A percentile compares a stretch with the other conserved stretches of the same genome.
Evolutionary conservation across 2,113 vertebrate species (phyloP).

Genomic region (Megaceryle maxima): DNA sequence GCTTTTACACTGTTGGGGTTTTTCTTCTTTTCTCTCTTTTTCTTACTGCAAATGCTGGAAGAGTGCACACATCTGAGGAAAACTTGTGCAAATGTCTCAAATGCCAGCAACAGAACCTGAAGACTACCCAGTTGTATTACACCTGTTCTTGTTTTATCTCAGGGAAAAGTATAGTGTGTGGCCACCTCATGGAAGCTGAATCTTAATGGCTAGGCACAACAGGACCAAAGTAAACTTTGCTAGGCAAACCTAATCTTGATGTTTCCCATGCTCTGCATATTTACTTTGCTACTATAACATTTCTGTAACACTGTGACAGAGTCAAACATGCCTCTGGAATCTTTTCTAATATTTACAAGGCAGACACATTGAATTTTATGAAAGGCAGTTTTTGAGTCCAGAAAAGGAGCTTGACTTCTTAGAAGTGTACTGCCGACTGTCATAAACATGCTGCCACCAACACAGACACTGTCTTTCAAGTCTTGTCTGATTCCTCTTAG

Average conservation of each 20-base stretch:
- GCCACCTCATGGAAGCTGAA: background rate
- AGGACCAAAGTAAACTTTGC: background rate
- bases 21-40: background rate
- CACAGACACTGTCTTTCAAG: background rate
- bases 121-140: background rate
- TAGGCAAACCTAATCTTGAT: background rate
- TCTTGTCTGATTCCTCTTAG: background rate
- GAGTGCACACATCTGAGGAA: background rate
- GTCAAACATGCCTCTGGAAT: background rate
- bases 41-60: background rate
- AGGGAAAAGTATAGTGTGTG: background rate
- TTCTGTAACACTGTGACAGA: background rate
- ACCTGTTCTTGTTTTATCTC: background rate
- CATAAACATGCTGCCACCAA: background rate
- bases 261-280: background rate
- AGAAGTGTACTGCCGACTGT: accelerated
- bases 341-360: background rate
- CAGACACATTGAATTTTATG: background rate
- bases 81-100: slow-evolving; percentile 11
- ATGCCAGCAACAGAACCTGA: background rate
- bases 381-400: background rate
- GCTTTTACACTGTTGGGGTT: background rate
- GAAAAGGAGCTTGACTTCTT: background rate
- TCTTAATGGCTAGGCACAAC: background rate
- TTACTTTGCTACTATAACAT: background rate